phyloP scores from a whole-genome alignment of 1,140 invertebrate species.

The Ceratoteleas bidentatus region DNA sequence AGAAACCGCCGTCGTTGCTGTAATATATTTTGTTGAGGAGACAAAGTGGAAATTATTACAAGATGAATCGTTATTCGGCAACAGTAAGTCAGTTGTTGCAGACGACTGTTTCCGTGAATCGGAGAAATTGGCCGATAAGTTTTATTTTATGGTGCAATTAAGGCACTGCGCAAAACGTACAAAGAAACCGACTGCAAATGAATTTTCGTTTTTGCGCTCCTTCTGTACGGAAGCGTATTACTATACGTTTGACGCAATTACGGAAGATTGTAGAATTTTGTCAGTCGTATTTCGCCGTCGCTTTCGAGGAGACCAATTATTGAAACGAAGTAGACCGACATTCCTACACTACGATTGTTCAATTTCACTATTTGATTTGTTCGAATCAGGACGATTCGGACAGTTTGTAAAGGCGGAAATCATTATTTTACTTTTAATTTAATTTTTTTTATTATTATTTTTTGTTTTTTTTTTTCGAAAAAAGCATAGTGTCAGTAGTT shows the following conservation, averaged over 20 bases:
- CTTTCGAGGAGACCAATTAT: not conserved
- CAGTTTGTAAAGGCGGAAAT: no score
- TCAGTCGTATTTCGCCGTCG: not conserved
- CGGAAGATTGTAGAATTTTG: not conserved
- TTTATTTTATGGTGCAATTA: conserved; percentile 18
- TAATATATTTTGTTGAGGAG: no score
- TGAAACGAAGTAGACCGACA: not conserved
- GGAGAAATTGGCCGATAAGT: conserved; percentile 13
- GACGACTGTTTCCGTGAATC: not conserved
- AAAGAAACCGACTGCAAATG: conserved; percentile 18
- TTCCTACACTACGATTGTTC: not conserved
- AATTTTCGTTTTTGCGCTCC: conserved; percentile 7
- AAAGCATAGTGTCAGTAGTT: no score
- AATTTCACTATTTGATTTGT: not conserved
- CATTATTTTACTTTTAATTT: no score
- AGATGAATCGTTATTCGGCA: no score
- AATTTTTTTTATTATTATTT: no score
- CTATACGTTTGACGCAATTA: conserved; percentile 5
- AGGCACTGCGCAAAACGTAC: not conserved
- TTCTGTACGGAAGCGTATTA: conserved; percentile 5
- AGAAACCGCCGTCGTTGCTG: no score
- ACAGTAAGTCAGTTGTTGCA: no score
- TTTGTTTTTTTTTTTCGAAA: no score
- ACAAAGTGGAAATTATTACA: no score
- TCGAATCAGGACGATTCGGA: no score